These are phyloP conservation scores for Ormia ochracea DNA, from an alignment of 2,888 invertebrate genomes.

Conservation along the genomic window DNA sequence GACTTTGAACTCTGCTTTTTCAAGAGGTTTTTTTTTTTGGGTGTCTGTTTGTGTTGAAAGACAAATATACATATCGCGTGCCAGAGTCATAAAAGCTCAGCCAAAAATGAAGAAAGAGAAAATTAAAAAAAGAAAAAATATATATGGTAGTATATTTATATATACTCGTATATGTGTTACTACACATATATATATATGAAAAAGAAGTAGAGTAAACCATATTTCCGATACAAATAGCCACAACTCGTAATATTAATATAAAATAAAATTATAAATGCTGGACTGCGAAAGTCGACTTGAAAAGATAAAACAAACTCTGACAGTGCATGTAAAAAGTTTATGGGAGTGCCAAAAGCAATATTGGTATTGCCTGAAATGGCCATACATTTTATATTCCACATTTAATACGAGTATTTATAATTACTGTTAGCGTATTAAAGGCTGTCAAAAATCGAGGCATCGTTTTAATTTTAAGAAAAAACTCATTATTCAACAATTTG, in stretches of 20 bases:
- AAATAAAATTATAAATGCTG: conserved; percentile 41
- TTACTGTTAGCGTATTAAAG: too few species aligned
- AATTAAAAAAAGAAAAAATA: too few species aligned
- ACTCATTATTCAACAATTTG: too few species aligned
- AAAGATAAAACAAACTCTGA: not conserved
- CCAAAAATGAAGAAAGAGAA: conserved; percentile 31
- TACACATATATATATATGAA: not conserved
- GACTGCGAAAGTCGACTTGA: not conserved
- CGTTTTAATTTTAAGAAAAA: too few species aligned
- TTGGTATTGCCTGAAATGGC: too few species aligned
- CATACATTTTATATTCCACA: too few species aligned
- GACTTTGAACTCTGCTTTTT: conserved; percentile 1
- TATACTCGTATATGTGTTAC: not conserved
- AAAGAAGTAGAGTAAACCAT: conserved; percentile 10
- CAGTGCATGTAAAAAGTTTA: not conserved
- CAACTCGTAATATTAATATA: conserved; percentile 38
- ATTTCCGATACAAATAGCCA: conserved; percentile 35
- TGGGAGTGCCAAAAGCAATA: too few species aligned
- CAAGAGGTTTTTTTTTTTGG: not conserved
- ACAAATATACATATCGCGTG: conserved; percentile 57
- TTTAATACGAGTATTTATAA: too few species aligned
- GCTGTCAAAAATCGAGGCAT: too few species aligned
- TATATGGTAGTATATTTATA: not conserved
- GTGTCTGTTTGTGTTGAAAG: conserved; percentile 8
- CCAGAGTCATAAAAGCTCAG: conserved; percentile 60